These are phyloP conservation scores for Nemurella pictetii DNA, from an alignment of 2,888 invertebrate species.

Conservation along the genomic window DNA sequence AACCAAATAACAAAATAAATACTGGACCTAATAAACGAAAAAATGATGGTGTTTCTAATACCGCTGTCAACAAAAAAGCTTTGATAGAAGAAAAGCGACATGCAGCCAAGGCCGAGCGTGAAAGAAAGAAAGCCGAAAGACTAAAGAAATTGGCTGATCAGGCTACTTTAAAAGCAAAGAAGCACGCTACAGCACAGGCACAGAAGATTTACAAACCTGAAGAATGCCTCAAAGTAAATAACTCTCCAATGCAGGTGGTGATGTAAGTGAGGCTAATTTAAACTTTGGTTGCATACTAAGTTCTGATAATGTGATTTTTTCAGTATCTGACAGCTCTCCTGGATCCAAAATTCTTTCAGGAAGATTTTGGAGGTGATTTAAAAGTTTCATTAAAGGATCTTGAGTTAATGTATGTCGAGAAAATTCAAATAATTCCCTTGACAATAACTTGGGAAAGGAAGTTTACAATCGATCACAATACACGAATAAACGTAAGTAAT, in stretches of 20 bases:
- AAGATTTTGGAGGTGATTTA: constrained; percentile 49
- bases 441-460: constrained; percentile 46
- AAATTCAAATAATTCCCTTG: constrained; percentile 41
- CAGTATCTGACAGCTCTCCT: constrained; percentile 55
- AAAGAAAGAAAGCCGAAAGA: constrained; percentile 38
- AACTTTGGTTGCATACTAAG: no score
- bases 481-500: constrained; percentile 31
- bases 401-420: constrained; percentile 43
- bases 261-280: background rate
- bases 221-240: constrained; percentile 57
- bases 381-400: constrained; percentile 43
- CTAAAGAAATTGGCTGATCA: constrained; percentile 40
- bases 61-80: background rate
- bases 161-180: constrained; percentile 37
- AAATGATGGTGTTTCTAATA: background rate
- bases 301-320: constrained; percentile 35
- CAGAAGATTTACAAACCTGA: constrained; percentile 50
- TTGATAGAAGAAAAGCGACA: background rate
- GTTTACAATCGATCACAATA: constrained; percentile 36
- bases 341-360: constrained; percentile 50
- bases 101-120: constrained; percentile 33
- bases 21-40: background rate
- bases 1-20: background rate
- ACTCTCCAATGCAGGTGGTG: background rate
- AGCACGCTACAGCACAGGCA: constrained; percentile 42